Evolutionary conservation across 2,888 invertebrate species (phyloP), one percentile per base, ranked within the genome.

Genomic region (Himalopsyche kuldschensis): DNA sequence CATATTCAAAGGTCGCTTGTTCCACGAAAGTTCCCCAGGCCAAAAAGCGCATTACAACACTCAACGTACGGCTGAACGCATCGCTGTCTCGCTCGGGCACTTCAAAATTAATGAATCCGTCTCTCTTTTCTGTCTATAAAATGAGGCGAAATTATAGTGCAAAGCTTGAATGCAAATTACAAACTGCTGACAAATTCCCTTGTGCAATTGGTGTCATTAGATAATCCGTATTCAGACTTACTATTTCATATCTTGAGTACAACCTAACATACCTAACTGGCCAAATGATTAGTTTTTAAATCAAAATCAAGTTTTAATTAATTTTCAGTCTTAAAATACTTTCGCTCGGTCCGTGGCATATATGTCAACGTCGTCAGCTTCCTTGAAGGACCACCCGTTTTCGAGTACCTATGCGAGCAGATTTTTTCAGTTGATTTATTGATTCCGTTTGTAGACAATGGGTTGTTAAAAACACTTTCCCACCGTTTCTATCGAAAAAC

Each of bases 171-270:
- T 69, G 69, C 69, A 69, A 69, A 69, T 69, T 69, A 69, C 69
- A 69, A 69, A 69, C 69, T 69, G 69, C 69, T 69, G 69, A 69
- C 69, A 69, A 69, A 69, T 69, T 69, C 69, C 69, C 69, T 69
- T 69, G 69, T 5, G 69, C 69, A 69, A 69, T 69, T 69, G 69
- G 69, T 69, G 10, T 69, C 69, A 69, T 69, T 30, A 20, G 69
- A 69, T 69, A 30, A 69, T 69, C 30, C 69, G 27, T 69, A 15
- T 69, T 69, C 69, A 27, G 69, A 69, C 3, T 30, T n/a, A 24
- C 6, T 27, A 27, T 69, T 69, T 41, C 15, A 41, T 41, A 41
- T 15, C 2, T 11, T 69, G 27, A 30, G 69, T 17, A 48, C 3
- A 48, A 11, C 5, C 11, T 8, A 8, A 55, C 3, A 55, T 20